These are phyloP conservation scores for Coboldia fuscipes DNA, from an alignment of 1,140 invertebrate species.

Conservation along the genomic window DNA sequence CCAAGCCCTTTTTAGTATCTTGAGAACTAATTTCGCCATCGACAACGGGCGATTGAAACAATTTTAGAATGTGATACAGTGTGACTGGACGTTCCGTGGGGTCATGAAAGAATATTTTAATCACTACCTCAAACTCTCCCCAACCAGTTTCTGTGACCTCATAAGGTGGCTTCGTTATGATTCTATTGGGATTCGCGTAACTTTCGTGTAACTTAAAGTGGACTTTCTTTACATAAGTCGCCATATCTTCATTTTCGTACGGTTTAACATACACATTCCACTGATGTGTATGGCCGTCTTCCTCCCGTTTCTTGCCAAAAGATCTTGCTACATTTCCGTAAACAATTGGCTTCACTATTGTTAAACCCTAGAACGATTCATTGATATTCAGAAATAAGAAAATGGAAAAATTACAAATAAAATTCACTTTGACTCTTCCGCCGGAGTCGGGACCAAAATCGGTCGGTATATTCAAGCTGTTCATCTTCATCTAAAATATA, in stretches of 20 bases:
- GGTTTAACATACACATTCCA: constrained; percentile 98
- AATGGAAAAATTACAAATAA: constrained; percentile 5
- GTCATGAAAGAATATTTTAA: constrained; percentile 96
- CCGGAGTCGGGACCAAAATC: constrained; percentile 67
- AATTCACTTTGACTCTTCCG: constrained; percentile 45
- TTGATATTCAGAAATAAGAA: constrained; percentile 3
- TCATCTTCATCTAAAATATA: too few species aligned
- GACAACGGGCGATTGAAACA: constrained; percentile 58
- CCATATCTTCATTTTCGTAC: constrained; percentile 86
- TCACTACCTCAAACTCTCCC: constrained; percentile 99
- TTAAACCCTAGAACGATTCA: constrained; percentile 43
- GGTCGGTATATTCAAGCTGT: constrained; percentile 34
- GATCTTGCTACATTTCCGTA: constrained; percentile 91
- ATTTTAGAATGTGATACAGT: constrained; percentile 85
- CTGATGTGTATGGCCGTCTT: constrained; percentile 96
- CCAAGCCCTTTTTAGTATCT: constrained; percentile 59
- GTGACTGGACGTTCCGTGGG: constrained; percentile 89
- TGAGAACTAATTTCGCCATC: constrained; percentile 32
- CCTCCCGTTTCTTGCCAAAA: constrained; percentile 94
- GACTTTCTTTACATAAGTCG: constrained; percentile 85
- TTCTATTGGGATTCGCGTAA: constrained; percentile 84
- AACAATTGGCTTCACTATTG: constrained; percentile 87
- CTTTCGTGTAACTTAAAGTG: constrained; percentile 97
- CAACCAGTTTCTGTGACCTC: constrained; percentile 97
- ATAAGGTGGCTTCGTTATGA: constrained; percentile 86